phyloP scores from a whole-genome alignment of 2,797 vertebrate species.

The Xiphophorus birchmanni region DNA sequence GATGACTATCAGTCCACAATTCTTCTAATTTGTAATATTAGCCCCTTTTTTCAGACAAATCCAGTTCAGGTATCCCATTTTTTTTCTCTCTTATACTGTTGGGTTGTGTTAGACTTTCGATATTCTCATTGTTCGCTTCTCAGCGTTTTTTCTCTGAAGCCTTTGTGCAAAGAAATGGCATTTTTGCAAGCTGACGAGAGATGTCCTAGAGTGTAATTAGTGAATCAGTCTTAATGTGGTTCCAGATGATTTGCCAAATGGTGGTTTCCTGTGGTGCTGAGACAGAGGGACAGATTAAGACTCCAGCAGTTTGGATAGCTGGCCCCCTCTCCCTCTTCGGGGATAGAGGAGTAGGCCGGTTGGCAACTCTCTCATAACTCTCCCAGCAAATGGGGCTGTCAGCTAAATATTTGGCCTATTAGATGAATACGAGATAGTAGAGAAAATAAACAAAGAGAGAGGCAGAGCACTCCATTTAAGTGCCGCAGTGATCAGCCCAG shows the following conservation, averaged over 20 bases:
- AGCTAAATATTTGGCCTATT: slow-evolving; percentile 87
- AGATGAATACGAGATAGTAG: slow-evolving; percentile 76
- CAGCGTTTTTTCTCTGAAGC: slow-evolving; percentile 35
- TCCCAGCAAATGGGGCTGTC: slow-evolving; percentile 83
- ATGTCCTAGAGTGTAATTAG: slow-evolving; percentile 79
- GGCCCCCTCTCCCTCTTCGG: slow-evolving; percentile 62
- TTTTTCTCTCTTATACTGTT: slow-evolving; percentile 45
- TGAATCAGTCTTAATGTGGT: slow-evolving; percentile 80
- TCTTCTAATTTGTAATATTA: slow-evolving; percentile 32
- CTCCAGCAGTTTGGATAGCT: slow-evolving; percentile 78
- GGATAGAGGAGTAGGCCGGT: slow-evolving; percentile 75
- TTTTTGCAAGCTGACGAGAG: slow-evolving; percentile 79
- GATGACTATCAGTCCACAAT: slow-evolving; percentile 32
- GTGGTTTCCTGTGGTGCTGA: slow-evolving; percentile 81
- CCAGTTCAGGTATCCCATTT: slow-evolving; percentile 57
- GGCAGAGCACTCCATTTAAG: slow-evolving; percentile 78
- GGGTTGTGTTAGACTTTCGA: slow-evolving; percentile 48
- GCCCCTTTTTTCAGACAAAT: slow-evolving; percentile 45
- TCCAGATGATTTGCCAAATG: slow-evolving; percentile 85
- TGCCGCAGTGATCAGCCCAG: slow-evolving; percentile 70
- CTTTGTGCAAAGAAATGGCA: slow-evolving; percentile 73
- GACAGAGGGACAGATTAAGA: slow-evolving; percentile 80
- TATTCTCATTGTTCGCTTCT: slow-evolving; percentile 42
- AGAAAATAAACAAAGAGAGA: slow-evolving; percentile 81
- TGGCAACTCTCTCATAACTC: slow-evolving; percentile 82